A percentile compares a stretch with the other conserved stretches of the same genome.
Evolutionary conservation across 2,797 vertebrate genomes (phyloP).

Genomic region (Lycodopsis pacificus): DNA sequence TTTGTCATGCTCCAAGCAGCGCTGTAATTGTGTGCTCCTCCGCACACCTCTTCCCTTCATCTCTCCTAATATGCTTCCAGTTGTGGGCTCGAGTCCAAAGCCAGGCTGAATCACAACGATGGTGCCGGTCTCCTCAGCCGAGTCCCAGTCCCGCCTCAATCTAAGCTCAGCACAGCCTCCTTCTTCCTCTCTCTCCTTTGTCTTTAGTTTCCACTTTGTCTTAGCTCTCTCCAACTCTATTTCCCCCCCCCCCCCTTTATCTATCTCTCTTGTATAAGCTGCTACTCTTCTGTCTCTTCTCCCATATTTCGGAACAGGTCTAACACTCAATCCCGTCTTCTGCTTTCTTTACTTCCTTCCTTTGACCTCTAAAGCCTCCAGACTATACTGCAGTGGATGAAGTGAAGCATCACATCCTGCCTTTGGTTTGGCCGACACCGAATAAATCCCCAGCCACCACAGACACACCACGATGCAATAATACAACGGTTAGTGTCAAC

Average conservation of each 20-base stretch:
- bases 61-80: conserved; percentile 64
- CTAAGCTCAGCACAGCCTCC: conserved; percentile 40
- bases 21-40: conserved; percentile 68
- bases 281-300: conserved; percentile 24
- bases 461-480: conserved; percentile 48
- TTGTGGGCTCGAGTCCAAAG: conserved; percentile 66
- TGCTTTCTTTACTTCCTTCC: conserved; percentile 45
- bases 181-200: conserved; percentile 18
- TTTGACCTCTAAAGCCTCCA: conserved; percentile 42
- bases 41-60: conserved; percentile 68
- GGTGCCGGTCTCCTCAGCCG: conserved; percentile 50
- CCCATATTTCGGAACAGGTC: conserved; percentile 42
- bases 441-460: conserved; percentile 22
- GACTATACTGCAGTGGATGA: conserved; percentile 35
- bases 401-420: conserved; percentile 28
- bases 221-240: conserved; percentile 36
- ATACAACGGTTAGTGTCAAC: conserved; percentile 48
- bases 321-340: conserved; percentile 40
- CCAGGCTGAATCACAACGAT: conserved; percentile 65
- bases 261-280: conserved; percentile 28
- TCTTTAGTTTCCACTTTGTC: conserved; percentile 59
- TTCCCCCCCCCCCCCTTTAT: conserved; percentile 14
- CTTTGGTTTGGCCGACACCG: conserved; percentile 36
- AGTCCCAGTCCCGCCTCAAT: conserved; percentile 71
- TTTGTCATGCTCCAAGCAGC: conserved; percentile 48